Base-by-base conservation (phyloP, 2,113 vertebrate species). In the Tachysurus fulvidraco region DNA sequence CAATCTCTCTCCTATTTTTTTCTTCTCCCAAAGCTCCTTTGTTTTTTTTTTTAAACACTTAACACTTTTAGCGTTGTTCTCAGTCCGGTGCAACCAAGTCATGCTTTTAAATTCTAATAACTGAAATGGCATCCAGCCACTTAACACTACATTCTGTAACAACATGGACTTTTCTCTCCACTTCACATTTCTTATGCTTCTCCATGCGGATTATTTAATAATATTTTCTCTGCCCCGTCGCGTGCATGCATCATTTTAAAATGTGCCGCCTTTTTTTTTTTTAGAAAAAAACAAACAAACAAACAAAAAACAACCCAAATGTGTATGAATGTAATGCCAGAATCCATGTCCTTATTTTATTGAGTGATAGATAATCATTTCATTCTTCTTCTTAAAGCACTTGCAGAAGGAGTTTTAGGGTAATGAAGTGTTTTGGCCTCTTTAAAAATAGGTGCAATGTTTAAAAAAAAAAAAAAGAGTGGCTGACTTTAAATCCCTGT, bases 41-140 rank as follows among this genome's bases (percentile, higher is more conserved):
- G n/a, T n/a, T 36, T 36, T 36, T 36, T 36, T 92, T 92, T 93
- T 91, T 92, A 92, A 90, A 81, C 90, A 90, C 91, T 84, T 81
- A 83, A 91, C 86, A 81, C 85, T 81, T 91, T 83, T 91, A 85
- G 89, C 64, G 79, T 36, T 80, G 59, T 87, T 46, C 81, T 86
- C 77, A 69, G 79, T 90, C 83, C 57, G 71, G 82, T 71, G 82
- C 52, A 25, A 54, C 83, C 14, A 84, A 54, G 73, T 88, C 19
- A 10, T 55, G 67, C 14, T 85, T 88, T 81, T 46, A 69, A 74
- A 80, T 65, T 11, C 55, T 57, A 81, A 11, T 44, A 4, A 36
- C 36, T 60, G 54, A 73, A 87, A 84, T 8, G 46, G 67, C 59
- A 79, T 62, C 46, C 9, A 50, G 50, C 69, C 79, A 41, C 57